A percentile compares a stretch with the other conserved stretches of the same genome.
Evolutionary conservation across 2,797 vertebrate genomes (phyloP).

Genomic region (Coracias cyanogaster): DNA sequence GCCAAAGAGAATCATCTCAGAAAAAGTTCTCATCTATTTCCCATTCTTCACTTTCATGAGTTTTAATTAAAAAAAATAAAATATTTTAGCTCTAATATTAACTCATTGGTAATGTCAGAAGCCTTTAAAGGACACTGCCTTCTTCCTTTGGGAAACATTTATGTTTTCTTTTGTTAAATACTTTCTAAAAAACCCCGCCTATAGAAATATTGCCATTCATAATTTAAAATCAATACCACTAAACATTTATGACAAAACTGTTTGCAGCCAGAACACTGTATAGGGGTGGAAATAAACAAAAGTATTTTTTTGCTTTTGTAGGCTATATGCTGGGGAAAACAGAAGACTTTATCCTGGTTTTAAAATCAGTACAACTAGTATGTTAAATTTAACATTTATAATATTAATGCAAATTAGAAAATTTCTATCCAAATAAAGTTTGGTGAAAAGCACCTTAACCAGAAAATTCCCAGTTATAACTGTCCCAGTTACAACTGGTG

Average conservation of each 20-base stretch:
- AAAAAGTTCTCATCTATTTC: neutral
- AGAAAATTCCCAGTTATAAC: neutral
- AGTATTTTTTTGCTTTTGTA: neutral
- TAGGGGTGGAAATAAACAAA: neutral
- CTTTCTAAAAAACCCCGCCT: neutral
- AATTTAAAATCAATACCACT: neutral
- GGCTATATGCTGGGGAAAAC: neutral
- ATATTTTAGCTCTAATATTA: neutral
- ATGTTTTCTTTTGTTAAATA: neutral
- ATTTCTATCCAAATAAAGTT: neutral
- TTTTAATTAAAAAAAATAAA: neutral
- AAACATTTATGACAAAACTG: neutral
- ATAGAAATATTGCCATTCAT: neutral
- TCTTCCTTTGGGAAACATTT: neutral
- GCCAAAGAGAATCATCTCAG: conserved; percentile 77
- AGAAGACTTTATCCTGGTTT: neutral
- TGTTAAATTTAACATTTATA: neutral
- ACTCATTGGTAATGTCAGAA: neutral
- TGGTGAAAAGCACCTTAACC: neutral
- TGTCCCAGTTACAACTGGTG: neutral
- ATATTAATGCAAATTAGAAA: neutral
- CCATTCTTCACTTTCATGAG: neutral
- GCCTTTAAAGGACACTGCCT: neutral
- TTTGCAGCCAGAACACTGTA: neutral
- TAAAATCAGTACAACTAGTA: neutral